Base-by-base conservation (phyloP, 2,888 invertebrate genomes). In the Polietes domitor region DNA sequence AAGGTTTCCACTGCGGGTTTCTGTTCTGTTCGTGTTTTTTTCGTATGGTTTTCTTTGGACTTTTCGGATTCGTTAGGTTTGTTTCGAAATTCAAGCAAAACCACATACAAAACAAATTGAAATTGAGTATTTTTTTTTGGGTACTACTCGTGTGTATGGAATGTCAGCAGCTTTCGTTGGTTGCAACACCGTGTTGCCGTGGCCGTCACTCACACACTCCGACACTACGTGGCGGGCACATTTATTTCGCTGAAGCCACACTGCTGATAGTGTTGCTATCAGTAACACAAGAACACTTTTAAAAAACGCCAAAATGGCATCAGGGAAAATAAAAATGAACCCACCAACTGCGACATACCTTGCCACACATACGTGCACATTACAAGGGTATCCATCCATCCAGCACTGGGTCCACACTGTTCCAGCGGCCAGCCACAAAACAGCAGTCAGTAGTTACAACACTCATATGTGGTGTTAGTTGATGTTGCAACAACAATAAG, bases 281-380 rank as follows among this genome's bases (percentile, higher is more conserved):
- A 84, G 81, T 84, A 84, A 84, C 84, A 84, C 68, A 84, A 84
- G 81, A 84, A 84, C 84, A 84, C 81, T 84, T 84, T 84, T 84
- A 84, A 84, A 84, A 81, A 84, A 81, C 84, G 81, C 81, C 84
- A 84, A 81, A 84, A 84, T 84, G 81, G 78, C 84, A 81, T 84
- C 78, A 77, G 71, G 63, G 71, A 71, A 76, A 68, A 68, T 68
- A 43, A 68, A 43, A 68, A 41, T 68, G 43, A 74, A 80, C 80
- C 61, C 26, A 15, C 50, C 17, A 19, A 19, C 24, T 21, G 53
- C 2, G 80, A 78, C 84, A 84, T 78, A 76, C 81, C 72, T 78
- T 81, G 24, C 84, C 84, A 81, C 84, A 84, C 81, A 81, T 78
- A 81, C 78, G 61, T 19, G 21, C 24, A 43, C 24, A 37, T 68